phyloP scores from a whole-genome alignment of 2,888 invertebrate genomes.

The Meliscaeva auricollis region DNA sequence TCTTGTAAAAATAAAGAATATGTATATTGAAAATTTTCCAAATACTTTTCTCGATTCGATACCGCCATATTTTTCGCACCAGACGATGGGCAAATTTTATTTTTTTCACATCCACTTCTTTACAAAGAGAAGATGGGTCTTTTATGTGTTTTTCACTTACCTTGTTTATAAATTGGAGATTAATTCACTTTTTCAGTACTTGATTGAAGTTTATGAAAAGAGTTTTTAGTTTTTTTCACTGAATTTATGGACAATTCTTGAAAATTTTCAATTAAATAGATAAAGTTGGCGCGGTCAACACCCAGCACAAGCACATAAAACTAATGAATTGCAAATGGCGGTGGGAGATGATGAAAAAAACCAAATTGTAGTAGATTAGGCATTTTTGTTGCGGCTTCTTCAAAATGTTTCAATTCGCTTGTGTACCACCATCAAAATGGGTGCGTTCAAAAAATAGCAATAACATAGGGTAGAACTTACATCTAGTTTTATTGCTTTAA shows the following conservation, averaged over 20 bases:
- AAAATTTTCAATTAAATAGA: constrained; percentile 40
- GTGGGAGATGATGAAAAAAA: constrained; percentile 34
- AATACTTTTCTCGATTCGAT: constrained; percentile 1
- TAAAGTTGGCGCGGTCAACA: constrained; percentile 72
- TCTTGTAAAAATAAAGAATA: constrained; percentile 1
- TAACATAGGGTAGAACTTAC: neutral
- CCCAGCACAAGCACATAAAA: constrained; percentile 73
- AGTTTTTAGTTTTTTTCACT: constrained; percentile 47
- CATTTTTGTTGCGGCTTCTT: constrained; percentile 27
- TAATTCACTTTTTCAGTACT: constrained; percentile 23
- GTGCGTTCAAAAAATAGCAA: neutral
- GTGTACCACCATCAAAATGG: neutral
- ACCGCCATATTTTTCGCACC: constrained; percentile 65
- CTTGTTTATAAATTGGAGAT: constrained; percentile 34
- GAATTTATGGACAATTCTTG: constrained; percentile 24
- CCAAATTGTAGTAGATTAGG: constrained; percentile 56
- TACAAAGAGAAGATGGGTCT: neutral
- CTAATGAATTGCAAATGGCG: constrained; percentile 74
- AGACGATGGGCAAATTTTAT: constrained; percentile 9
- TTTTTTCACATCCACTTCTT: constrained; percentile 9
- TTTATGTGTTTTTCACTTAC: constrained; percentile 48
- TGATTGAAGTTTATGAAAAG: constrained; percentile 15
- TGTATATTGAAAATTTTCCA: neutral
- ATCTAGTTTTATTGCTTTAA: too few relatives aligned
- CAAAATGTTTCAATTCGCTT: neutral